Evolutionary conservation across 1,140 invertebrate genomes (phyloP).

Genomic region (Drosophila novamexicana): DNA sequence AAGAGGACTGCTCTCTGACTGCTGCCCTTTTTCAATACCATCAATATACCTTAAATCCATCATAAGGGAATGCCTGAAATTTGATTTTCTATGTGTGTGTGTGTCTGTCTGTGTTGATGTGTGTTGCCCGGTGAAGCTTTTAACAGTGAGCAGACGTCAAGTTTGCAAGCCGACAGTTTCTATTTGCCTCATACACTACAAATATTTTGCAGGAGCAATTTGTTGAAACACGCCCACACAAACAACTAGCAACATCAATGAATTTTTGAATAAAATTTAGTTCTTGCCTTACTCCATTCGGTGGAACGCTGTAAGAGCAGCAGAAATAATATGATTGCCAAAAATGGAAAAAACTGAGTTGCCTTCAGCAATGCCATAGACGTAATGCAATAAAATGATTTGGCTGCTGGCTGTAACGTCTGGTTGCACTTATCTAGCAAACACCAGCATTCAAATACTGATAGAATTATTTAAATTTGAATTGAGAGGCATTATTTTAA

Average conservation of each 20-base stretch:
- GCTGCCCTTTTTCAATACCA: constrained; percentile 63
- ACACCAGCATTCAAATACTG: constrained; percentile 37
- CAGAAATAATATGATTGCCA: constrained; percentile 40
- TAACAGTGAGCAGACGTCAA: constrained; percentile 40
- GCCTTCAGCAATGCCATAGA: constrained; percentile 31
- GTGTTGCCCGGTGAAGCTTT: not conserved
- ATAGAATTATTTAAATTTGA: constrained; percentile 32
- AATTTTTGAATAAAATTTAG: constrained; percentile 46
- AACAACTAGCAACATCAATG: constrained; percentile 30
- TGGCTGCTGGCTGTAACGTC: constrained; percentile 10
- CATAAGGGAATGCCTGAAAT: constrained; percentile 65
- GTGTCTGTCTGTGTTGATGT: not conserved
- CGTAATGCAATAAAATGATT: constrained; percentile 66
- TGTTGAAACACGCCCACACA: constrained; percentile 43
- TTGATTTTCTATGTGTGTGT: constrained; percentile 65
- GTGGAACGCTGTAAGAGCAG: not conserved
- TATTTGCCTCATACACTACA: constrained; percentile 30
- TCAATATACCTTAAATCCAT: constrained; percentile 55
- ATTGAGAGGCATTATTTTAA: not conserved
- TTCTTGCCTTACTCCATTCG: constrained; percentile 8
- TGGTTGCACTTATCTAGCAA: constrained; percentile 22
- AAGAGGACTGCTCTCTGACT: constrained; percentile 1
- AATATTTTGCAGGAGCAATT: constrained; percentile 59
- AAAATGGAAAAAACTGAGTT: constrained; percentile 22
- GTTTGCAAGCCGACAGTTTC: constrained; percentile 27